Percentiles rank a stretch among this genome's conserved stretches.
phyloP scores from a whole-genome alignment of 2,888 invertebrate genomes.

The Stenichneumon culpator region DNA sequence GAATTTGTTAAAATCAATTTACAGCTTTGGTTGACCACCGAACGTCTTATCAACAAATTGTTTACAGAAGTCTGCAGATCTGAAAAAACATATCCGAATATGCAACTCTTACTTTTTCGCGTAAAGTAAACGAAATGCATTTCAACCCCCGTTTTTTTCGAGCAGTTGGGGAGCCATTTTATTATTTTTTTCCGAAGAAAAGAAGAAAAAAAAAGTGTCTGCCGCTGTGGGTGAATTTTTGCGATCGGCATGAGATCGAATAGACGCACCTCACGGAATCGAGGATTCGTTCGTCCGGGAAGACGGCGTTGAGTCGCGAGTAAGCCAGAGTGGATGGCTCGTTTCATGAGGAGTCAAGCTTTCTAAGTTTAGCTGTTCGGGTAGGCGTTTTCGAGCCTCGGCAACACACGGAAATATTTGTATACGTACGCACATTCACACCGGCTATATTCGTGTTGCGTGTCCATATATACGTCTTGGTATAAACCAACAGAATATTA shows the following conservation, averaged over 20 bases:
- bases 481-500: constrained; percentile 79
- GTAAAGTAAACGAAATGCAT: constrained; percentile 2
- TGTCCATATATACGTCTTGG: constrained; percentile 30
- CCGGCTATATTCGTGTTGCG: constrained; percentile 18
- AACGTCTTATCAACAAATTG: too few species aligned
- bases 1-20: too few species aligned
- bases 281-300: constrained; percentile 47
- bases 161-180: too few species aligned
- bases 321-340: constrained; percentile 41
- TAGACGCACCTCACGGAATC: constrained; percentile 21
- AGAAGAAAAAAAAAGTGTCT: too few species aligned
- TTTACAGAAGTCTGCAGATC: too few species aligned
- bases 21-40: too few species aligned
- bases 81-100: neutral
- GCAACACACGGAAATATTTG: constrained; percentile 83
- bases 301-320: constrained; percentile 45
- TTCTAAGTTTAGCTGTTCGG: constrained; percentile 83
- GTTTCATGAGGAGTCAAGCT: constrained; percentile 77
- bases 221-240: neutral
- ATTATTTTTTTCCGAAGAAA: too few species aligned
- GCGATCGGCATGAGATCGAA: constrained; percentile 6
- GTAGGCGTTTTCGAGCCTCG: constrained; percentile 82
- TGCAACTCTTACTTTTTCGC: neutral
- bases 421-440: constrained; percentile 71
- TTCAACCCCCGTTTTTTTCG: neutral